Evolutionary conservation across 2,797 vertebrate species (phyloP).

Genomic region (Nannoperca obscura): DNA sequence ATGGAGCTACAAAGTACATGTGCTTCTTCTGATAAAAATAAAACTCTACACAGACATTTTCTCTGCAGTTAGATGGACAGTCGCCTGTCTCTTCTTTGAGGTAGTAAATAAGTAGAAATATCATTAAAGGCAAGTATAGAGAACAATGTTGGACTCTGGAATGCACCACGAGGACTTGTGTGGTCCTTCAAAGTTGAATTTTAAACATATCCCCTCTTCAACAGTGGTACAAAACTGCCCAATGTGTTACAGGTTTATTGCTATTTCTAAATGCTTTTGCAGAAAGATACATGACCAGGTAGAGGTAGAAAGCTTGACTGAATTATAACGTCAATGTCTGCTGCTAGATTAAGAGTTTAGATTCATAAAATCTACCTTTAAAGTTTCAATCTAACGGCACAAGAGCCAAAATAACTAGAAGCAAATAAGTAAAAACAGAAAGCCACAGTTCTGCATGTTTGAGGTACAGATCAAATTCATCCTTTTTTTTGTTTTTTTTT

Average conservation of each 20-base stretch:
- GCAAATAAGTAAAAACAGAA: conserved; percentile 69
- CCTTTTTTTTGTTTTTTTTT: conserved; percentile 13
- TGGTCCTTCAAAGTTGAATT: conserved; percentile 55
- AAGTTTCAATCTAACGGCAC: conserved; percentile 79
- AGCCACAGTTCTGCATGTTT: conserved; percentile 61
- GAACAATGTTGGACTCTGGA: conserved; percentile 55
- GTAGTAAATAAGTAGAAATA: conserved; percentile 83
- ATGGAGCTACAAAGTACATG: conserved; percentile 77
- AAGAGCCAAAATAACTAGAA: conserved; percentile 75
- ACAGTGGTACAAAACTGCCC: conserved; percentile 62
- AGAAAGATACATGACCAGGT: conserved; percentile 68
- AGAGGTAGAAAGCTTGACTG: conserved; percentile 82
- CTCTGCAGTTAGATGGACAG: conserved; percentile 78
- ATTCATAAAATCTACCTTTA: conserved; percentile 78
- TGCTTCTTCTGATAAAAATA: conserved; percentile 78
- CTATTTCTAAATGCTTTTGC: conserved; percentile 65
- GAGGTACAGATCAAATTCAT: conserved; percentile 71
- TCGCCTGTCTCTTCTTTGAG: conserved; percentile 77
- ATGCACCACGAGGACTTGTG: conserved; percentile 48
- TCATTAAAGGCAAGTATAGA: conserved; percentile 73
- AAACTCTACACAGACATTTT: conserved; percentile 75
- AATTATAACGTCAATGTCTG: conserved; percentile 75
- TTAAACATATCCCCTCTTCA: conserved; percentile 48
- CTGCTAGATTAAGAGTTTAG: conserved; percentile 73
- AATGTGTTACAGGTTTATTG: conserved; percentile 68